A percentile compares a stretch with the other conserved stretches of the same genome.
Evolutionary conservation across 2,888 invertebrate species (phyloP).

Genomic region (Nephrocerus scutellatus): DNA sequence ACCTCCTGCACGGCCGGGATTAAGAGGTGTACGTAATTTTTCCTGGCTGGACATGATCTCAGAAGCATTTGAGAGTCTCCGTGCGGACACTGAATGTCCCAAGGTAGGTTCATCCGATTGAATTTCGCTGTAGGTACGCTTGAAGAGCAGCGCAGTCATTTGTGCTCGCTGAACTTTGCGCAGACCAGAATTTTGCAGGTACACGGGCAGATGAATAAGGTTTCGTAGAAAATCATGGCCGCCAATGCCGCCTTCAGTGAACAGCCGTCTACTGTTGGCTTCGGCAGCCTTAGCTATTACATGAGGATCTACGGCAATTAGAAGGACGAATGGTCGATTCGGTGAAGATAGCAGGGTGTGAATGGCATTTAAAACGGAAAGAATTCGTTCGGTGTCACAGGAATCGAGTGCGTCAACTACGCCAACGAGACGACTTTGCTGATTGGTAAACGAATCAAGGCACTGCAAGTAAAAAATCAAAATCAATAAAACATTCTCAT

Average conservation of each 20-base stretch:
- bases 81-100: constrained; percentile 57
- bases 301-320: constrained; percentile 96
- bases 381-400: constrained; percentile 93
- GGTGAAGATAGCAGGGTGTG: constrained; percentile 92
- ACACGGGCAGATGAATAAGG: constrained; percentile 96
- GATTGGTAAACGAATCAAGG: constrained; percentile 86
- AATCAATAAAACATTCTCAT: neutral
- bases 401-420: constrained; percentile 96
- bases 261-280: constrained; percentile 76
- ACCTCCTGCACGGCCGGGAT: constrained; percentile 50
- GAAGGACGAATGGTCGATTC: constrained; percentile 89
- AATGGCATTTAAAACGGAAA: constrained; percentile 87
- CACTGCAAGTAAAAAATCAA: constrained; percentile 55
- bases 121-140: constrained; percentile 41
- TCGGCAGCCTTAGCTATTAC: constrained; percentile 96
- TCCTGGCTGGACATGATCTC: constrained; percentile 76
- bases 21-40: constrained; percentile 53
- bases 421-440: constrained; percentile 90
- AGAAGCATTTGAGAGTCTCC: constrained; percentile 72
- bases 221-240: constrained; percentile 92
- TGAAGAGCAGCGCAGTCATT: constrained; percentile 58
- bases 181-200: constrained; percentile 92
- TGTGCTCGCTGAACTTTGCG: constrained; percentile 82
- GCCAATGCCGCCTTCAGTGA: constrained; percentile 79
- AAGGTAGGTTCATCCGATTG: constrained; percentile 41